Evolutionary conservation across 2,113 vertebrate species (phyloP), one percentile per base, ranked within the genome.

Genomic region (Corythoichthys intestinalis): DNA sequence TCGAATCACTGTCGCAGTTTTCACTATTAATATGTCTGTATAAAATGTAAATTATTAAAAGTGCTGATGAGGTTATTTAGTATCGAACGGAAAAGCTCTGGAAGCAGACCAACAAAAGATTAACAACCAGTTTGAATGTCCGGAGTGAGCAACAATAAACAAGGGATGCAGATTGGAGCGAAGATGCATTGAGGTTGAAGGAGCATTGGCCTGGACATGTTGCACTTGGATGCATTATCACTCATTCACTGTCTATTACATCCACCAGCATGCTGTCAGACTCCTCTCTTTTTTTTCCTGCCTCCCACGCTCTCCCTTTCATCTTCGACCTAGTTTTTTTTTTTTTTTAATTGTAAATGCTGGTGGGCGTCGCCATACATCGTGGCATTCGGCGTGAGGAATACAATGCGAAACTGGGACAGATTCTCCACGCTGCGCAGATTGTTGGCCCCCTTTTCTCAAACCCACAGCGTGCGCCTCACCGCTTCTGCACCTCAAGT

Each of bases 261-360:
- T 70, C 72, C 68, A 79, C 73, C 64, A 73, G 77, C 78, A 48
- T 75, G 82, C 72, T 83, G 77, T 85, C 85, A 73, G 69, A 72
- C 68, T 71, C 66, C 20, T 28, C 72, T 56, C 72, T 82, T 76
- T 86, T 76, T 67, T 81, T 77, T 79, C 69, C 74, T 78, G 78
- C 79, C 84, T 69, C 85, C 76, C 81, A 82, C 84, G 62, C 75
- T 82, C 78, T 82, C 77, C 9, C 67, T 92, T 90, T 91, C 86
- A 91, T 91, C 88, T 73, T 84, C 75, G 86, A 90, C 91, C 90
- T 89, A 90, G 78, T 88, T 91, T 83, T 63, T 28, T 62, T 46
- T 20, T 63, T 62, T 28, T 59, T 38, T 59, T 41, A 44, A 28
- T 28, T 44, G 39, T 69, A 65, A 59, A 54, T 69, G 74, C 56